phyloP scores from a whole-genome alignment of 2,888 invertebrate species.

The Mallateleia sp. region DNA sequence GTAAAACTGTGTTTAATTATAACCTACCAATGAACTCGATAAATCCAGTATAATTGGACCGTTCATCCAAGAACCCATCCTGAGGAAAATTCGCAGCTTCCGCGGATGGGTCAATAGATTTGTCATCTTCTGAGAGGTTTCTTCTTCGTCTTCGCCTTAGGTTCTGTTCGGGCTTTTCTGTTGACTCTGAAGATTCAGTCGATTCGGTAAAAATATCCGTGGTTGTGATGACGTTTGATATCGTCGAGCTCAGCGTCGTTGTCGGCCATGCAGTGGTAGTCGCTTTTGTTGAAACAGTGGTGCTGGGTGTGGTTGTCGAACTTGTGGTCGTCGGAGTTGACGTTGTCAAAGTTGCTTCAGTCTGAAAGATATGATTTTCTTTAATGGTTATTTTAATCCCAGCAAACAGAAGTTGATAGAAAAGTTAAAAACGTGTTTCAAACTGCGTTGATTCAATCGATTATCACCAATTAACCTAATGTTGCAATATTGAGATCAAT shows the following conservation, averaged over 20 bases:
- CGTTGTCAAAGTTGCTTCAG: slow-evolving; percentile 28
- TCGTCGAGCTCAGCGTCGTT: slow-evolving; percentile 62
- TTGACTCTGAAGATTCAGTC: slow-evolving; percentile 54
- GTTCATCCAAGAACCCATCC: slow-evolving; percentile 94
- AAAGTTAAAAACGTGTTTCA: too few species aligned
- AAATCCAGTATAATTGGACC: slow-evolving; percentile 96
- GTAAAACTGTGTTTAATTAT: too few species aligned
- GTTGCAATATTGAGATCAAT: too few species aligned
- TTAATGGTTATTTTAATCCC: too few species aligned
- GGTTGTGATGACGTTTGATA: slow-evolving; percentile 48
- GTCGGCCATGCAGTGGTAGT: slow-evolving; percentile 71
- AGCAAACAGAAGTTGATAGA: too few species aligned
- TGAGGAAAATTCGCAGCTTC: slow-evolving; percentile 89
- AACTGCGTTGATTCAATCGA: too few species aligned
- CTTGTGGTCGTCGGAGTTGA: slow-evolving; percentile 64
- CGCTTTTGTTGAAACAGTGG: slow-evolving; percentile 57
- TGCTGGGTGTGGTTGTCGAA: slow-evolving; percentile 24
- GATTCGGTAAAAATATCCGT: slow-evolving; percentile 34
- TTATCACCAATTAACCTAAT: too few species aligned
- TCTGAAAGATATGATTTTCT: slow-evolving; percentile 78
- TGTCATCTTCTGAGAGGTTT: slow-evolving; percentile 82
- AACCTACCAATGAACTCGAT: slow-evolving; percentile 95
- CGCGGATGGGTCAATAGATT: slow-evolving; percentile 84
- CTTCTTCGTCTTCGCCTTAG: slow-evolving; percentile 81
- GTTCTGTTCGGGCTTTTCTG: slow-evolving; percentile 58